A percentile compares a stretch with the other conserved stretches of the same genome.
These are phyloP conservation scores for Adela reaumurella DNA, from an alignment of 2,888 invertebrate species.

Conservation along the genomic window DNA sequence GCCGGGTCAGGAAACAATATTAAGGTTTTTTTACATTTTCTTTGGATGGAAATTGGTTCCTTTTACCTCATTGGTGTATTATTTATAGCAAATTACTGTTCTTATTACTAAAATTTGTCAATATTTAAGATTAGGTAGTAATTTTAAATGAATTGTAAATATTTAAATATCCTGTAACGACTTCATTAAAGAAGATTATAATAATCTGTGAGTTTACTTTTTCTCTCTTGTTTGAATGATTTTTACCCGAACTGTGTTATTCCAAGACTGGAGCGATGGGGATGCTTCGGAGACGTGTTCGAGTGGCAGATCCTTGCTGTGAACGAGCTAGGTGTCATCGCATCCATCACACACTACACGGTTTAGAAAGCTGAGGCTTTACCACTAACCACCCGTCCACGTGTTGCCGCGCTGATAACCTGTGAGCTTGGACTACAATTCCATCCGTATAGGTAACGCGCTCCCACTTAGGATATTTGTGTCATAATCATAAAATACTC, in stretches of 20 bases:
- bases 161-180: conserved; percentile 14
- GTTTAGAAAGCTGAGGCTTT: background rate
- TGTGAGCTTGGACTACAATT: background rate
- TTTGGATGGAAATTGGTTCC: too few species aligned
- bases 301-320: background rate
- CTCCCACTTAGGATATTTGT: too few species aligned
- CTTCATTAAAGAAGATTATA: conserved; percentile 22
- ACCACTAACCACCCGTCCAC: background rate
- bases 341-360: background rate
- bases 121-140: too few species aligned
- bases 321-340: background rate
- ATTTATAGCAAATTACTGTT: too few species aligned
- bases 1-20: background rate
- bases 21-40: too few species aligned
- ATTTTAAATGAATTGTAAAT: conserved; percentile 22
- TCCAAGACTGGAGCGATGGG: conserved; percentile 47
- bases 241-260: conserved; percentile 51
- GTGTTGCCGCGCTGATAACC: background rate
- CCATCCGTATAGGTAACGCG: background rate
- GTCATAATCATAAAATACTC: too few species aligned
- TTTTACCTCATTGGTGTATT: too few species aligned
- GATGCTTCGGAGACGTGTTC: conserved; percentile 27
- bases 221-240: conserved; percentile 22
- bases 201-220: conserved; percentile 28
- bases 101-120: too few species aligned